Base-by-base conservation (phyloP, 1,140 invertebrate species). In the Spodoptera litura region DNA sequence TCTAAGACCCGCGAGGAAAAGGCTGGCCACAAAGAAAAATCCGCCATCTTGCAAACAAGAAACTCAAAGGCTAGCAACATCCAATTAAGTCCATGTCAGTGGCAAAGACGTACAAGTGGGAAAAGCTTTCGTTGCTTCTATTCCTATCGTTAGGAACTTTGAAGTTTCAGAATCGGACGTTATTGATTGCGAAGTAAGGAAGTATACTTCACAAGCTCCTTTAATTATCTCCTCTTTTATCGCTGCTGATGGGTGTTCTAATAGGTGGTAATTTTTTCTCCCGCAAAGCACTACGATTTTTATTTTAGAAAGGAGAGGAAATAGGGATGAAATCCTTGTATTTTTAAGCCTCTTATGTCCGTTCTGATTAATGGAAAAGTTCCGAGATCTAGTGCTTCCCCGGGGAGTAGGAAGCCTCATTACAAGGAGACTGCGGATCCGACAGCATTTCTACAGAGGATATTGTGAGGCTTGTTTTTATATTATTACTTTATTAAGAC, bases 81-180 rank as follows among this genome's bases (percentile, higher is more conserved):
- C 73, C 73, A 75, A 75, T 75, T 75, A 73, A 73, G 35, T 73
- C 38, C 52, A 15, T 53, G 53, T 59, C 71, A 51, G 20, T 70
- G 66, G 49, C 38, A 70, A 25, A 70, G 66, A 27, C 71, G 35
- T 61, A 38, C 13, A 49, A 75, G 73, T 53, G 58, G 58, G 49
- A 53, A 64, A 75, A 64, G 12, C 58, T 53, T 35, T 75, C 59
- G 53, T 75, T 64, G 9, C 58, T 64, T 62, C 59, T 8, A 64
- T 75, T 38, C 56, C 35, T 15, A 59, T 27, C 72, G 72, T 12
- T 62, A 58, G 44, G 59, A 75, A 75, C 49, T 52, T 64, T 27
- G n/a, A 59, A 64, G 49, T 27, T 55, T n/a, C 5, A 27, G 35
- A 25, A 25, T 20, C 35, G 35, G 56, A 62, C 25, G 5, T 35